phyloP scores from a whole-genome alignment of 2,888 invertebrate species.

The Agrotis segetum region DNA sequence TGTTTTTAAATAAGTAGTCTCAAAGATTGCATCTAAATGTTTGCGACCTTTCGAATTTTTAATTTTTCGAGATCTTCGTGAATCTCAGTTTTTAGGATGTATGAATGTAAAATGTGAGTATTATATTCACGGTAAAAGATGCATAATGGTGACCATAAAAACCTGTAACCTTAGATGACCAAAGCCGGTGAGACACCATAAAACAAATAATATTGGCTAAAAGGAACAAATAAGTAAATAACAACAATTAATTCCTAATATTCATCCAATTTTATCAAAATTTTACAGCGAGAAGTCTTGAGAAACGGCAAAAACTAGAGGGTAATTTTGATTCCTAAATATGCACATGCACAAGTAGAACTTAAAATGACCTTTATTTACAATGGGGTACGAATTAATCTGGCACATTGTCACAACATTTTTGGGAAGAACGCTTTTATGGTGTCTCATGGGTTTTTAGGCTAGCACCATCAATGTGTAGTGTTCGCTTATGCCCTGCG shows the following conservation, averaged over 20 bases:
- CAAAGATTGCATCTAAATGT: neutral
- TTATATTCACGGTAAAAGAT: neutral
- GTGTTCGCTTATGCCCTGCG: slow-evolving; percentile 34
- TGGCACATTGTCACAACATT: slow-evolving; percentile 16
- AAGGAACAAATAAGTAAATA: no score
- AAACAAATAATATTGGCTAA: neutral
- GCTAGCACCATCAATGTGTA: slow-evolving; percentile 47
- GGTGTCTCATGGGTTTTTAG: slow-evolving; percentile 46
- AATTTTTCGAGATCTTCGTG: neutral
- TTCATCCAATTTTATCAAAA: neutral
- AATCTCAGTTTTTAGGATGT: neutral
- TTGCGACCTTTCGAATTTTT: neutral
- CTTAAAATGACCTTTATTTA: neutral
- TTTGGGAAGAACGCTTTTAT: slow-evolving; percentile 33
- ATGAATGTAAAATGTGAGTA: slow-evolving; percentile 24
- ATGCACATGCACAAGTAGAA: slow-evolving; percentile 36
- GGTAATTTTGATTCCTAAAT: slow-evolving; percentile 35
- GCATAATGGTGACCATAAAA: neutral
- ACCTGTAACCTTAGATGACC: neutral
- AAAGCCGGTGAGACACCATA: slow-evolving; percentile 24
- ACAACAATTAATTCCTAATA: no score
- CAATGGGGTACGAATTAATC: slow-evolving; percentile 3
- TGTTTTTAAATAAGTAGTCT: neutral
- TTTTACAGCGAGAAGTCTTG: slow-evolving; percentile 44
- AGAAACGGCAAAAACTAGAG: slow-evolving; percentile 40